These are phyloP conservation scores for Alaudala cheleensis DNA, from an alignment of 2,113 vertebrate genomes.

Conservation along the genomic window DNA sequence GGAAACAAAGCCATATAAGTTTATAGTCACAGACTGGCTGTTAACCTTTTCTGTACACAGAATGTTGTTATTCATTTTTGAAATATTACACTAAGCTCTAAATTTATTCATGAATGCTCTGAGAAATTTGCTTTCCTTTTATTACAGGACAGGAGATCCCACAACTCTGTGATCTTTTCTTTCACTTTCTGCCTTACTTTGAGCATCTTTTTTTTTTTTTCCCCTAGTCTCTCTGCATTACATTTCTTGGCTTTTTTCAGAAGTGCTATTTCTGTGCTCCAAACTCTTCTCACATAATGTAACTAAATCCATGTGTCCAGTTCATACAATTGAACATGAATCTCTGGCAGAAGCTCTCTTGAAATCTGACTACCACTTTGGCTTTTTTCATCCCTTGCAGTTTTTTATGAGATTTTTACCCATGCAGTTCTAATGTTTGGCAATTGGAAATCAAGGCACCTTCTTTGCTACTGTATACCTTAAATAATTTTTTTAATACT, in stretches of 20 bases:
- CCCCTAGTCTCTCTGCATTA: not conserved
- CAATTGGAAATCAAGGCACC: not conserved
- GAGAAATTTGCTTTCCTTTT: not conserved
- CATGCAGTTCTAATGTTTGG: not conserved
- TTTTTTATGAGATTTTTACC: not conserved
- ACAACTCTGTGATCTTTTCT: not conserved
- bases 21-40: not conserved
- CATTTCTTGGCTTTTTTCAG: conserved; percentile 12
- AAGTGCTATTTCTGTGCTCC: not conserved
- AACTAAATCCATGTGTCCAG: conserved; percentile 11
- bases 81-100: not conserved
- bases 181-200: not conserved
- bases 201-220: not conserved
- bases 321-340: not conserved
- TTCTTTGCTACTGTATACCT: not conserved
- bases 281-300: not conserved
- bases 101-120: not conserved
- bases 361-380: not conserved
- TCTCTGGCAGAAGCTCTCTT: not conserved
- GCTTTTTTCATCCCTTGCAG: not conserved
- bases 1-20: not conserved
- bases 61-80: not conserved
- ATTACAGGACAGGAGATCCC: not conserved
- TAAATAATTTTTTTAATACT: not conserved
- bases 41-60: not conserved